These are phyloP conservation scores for Nemotelus pantherinus DNA, from an alignment of 2,888 invertebrate genomes.

Conservation along the genomic window DNA sequence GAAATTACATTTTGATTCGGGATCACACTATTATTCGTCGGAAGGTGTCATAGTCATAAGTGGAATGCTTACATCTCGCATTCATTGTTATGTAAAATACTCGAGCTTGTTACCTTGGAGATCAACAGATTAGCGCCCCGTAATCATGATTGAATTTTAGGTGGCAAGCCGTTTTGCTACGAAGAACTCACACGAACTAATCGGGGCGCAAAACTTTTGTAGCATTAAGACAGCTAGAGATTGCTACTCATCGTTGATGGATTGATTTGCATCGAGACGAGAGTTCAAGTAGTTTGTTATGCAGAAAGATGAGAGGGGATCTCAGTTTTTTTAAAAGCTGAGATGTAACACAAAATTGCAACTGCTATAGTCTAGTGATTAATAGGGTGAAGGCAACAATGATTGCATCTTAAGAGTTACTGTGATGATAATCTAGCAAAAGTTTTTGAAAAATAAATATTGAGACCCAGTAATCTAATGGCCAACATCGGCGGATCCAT, in stretches of 20 bases:
- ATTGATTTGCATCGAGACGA: neutral
- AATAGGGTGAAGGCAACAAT: too few species aligned
- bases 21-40: constrained; percentile 30
- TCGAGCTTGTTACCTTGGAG: constrained; percentile 31
- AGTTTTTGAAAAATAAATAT: too few species aligned
- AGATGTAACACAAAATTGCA: too few species aligned
- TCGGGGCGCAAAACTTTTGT: neutral
- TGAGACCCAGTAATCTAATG: too few species aligned
- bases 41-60: constrained; percentile 42
- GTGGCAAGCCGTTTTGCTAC: too few species aligned
- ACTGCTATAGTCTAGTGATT: too few species aligned
- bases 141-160: constrained; percentile 18
- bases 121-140: constrained; percentile 39
- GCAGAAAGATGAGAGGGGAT: too few species aligned
- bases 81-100: constrained; percentile 41
- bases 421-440: too few species aligned
- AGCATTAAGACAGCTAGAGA: neutral
- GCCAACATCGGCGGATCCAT: too few species aligned
- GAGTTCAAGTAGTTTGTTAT: too few species aligned
- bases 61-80: constrained; percentile 44
- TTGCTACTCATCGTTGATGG: constrained; percentile 39
- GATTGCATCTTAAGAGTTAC: too few species aligned
- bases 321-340: too few species aligned
- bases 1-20: constrained; percentile 21
- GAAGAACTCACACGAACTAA: constrained; percentile 32